Base-by-base conservation (phyloP, 2,113 vertebrate genomes). In the Microcebus murinus region DNA sequence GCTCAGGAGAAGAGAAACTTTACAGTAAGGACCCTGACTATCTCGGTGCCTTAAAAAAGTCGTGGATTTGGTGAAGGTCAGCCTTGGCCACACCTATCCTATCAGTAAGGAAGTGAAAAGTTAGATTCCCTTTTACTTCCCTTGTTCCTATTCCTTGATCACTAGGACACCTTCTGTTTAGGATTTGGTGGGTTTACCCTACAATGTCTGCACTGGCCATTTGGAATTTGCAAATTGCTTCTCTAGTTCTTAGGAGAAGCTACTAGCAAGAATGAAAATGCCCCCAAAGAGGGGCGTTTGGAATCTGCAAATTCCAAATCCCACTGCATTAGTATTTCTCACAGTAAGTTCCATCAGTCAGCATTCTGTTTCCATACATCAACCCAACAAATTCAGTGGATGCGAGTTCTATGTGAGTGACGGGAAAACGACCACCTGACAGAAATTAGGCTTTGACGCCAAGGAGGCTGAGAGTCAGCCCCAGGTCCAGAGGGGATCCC, bases 401-500 rank as follows among this genome's bases (percentile, higher is more conserved):
- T 89, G 17, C 55, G 36, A 73, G 8, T 65, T 48, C 14, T 77
- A 15, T 57, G 5, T 57, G 42, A 73, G 20, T 71, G 65, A 81
- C 9, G 0, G 10, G 25, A 63, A 4, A 31, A 63, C 0, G 42
- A 21, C 77, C 42, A 87, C 31, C 14, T 68, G 15, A 29, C 3
- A 48, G 17, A 84, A 88, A 89, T 48, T 31, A 77, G 71, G 15
- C 42, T 82, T 57, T 0, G 8, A 7, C 9, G 39, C 1, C 0
- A 63, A 6, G 15, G 29, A 6, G 21, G 6, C 9, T 39, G 14
- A 68, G 48, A 31, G 29, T 74, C 65, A 70, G 13, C 2, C 8
- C 8, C 12, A 52, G 29, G 3, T 68, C 8, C n/a, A 36, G 3
- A 11, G 3, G 17, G 5, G 25, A 48, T 6, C 3, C 2, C 3